Evolutionary conservation across 1,140 invertebrate genomes (phyloP).

Genomic region (Drosophila trapezifrons): DNA sequence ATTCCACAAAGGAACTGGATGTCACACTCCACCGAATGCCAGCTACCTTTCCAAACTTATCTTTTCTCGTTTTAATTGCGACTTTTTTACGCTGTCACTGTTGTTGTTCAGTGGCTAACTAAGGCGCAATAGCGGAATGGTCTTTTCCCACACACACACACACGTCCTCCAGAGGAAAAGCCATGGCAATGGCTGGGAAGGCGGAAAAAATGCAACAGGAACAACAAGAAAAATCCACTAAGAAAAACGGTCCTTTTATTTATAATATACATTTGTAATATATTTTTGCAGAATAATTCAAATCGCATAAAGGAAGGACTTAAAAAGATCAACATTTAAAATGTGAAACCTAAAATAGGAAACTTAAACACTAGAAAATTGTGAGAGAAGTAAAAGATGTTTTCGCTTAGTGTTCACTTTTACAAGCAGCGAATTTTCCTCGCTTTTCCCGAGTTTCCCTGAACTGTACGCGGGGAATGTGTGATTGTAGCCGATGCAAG

Average conservation of each 20-base stretch:
- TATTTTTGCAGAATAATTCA: too few species aligned
- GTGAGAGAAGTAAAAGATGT: too few species aligned
- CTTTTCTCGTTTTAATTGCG: conserved; percentile 26
- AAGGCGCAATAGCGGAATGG: conserved; percentile 62
- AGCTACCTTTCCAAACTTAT: conserved; percentile 4
- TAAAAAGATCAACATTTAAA: too few species aligned
- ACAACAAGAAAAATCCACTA: conserved; percentile 16
- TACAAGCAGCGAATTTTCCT: conserved; percentile 3
- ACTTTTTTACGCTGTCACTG: conserved; percentile 22
- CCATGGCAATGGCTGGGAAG: conserved; percentile 5
- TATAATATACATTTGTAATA: too few species aligned
- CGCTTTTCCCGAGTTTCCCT: conserved; percentile 9
- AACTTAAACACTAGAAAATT: background rate
- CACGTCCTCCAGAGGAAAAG: conserved; percentile 7
- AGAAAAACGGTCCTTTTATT: background rate
- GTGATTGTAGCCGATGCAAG: conserved; percentile 76
- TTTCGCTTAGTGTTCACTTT: background rate
- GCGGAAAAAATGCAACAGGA: conserved; percentile 22
- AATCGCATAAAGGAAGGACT: too few species aligned
- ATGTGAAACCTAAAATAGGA: too few species aligned
- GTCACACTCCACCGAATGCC: background rate
- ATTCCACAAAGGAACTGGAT: background rate
- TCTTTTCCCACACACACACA: conserved; percentile 38
- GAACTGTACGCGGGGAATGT: conserved; percentile 50
- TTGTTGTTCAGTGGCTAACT: conserved; percentile 52